Percentiles rank a stretch among this genome's conserved stretches.
These are phyloP conservation scores for Dreissena rostriformis DNA, from an alignment of 1,140 invertebrate species.

Conservation along the genomic window DNA sequence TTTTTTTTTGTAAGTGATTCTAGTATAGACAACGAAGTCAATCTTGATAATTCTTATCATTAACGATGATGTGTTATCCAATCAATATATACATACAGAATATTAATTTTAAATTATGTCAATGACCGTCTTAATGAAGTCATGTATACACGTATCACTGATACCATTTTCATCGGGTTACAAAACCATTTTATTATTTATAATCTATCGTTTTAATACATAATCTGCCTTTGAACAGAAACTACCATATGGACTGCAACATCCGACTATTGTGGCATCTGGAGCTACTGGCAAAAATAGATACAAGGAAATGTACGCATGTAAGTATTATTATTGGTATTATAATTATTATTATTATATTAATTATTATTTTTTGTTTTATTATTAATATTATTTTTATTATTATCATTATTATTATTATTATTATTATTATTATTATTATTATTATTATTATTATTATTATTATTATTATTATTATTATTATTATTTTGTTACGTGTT, in stretches of 20 bases:
- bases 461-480: neutral
- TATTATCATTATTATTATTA: neutral
- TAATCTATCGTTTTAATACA: neutral
- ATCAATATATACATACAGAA: too few species aligned
- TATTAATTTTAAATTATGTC: too few species aligned
- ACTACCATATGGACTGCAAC: conserved; percentile 26
- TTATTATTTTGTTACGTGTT: too few species aligned
- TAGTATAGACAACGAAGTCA: too few species aligned
- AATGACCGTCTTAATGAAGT: too few species aligned
- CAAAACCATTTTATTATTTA: neutral
- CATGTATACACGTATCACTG: neutral
- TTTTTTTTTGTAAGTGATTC: too few species aligned
- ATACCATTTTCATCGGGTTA: too few species aligned
- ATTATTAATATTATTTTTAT: too few species aligned
- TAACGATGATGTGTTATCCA: too few species aligned
- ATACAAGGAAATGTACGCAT: conserved; percentile 42
- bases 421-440: neutral
- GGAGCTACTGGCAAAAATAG: conserved; percentile 37
- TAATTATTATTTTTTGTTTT: too few species aligned
- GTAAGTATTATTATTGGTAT: conserved; percentile 37
- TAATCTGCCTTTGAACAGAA: conserved; percentile 13
- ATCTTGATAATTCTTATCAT: too few species aligned
- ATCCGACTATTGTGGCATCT: conserved; percentile 10
- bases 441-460: conserved; percentile 28
- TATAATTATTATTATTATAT: too few species aligned